Base-by-base conservation (phyloP, 2,113 vertebrate genomes). In the Agapornis roseicollis region DNA sequence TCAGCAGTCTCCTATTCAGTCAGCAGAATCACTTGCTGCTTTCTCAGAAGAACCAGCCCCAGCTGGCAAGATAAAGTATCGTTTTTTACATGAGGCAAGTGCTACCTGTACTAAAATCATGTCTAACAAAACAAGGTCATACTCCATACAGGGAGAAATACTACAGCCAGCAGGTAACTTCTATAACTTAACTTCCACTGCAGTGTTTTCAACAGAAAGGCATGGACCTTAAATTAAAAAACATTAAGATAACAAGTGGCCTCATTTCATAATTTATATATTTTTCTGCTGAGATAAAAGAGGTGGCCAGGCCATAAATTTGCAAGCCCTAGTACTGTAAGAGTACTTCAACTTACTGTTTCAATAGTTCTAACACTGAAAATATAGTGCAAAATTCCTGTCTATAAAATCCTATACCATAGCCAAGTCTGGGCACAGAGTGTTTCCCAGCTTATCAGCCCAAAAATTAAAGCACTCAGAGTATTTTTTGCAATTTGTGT, bases 371-470 rank as follows among this genome's bases (percentile, higher is more conserved):
- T 15, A 14, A 3, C 19, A 5, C 17, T 5, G 50, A 27, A 41
- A 55, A 55, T 1, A 8, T 0, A 1, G 7, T 7, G 8, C 10
- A 2, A 6, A n/a, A 10, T 7, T 9, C 28, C 46, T 5, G 4
- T 9, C 61, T 27, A 8, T 24, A 24, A 17, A 14, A 3, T 33
- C 65, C 53, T 6, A 7, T 4, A 8, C 47, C 35, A 11, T 5
- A 9, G 71, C 35, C 24, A 8, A 6, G 15, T 1, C 65, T 23
- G 33, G 2, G 33, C 70, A 85, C 18, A 39, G 41, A 18, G 39
- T 3, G n/a, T 10, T 17, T 22, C 29, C 37, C 58, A 35, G 27
- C 81, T 63, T 31, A 64, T 16, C 92, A 56, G 55, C 25, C 78
- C 92, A 3, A 66, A 50, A 78, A 63, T 1, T 1, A 29, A 58